Evolutionary conservation across 2,888 invertebrate species (phyloP).

Genomic region (Liposcelis brunnea): DNA sequence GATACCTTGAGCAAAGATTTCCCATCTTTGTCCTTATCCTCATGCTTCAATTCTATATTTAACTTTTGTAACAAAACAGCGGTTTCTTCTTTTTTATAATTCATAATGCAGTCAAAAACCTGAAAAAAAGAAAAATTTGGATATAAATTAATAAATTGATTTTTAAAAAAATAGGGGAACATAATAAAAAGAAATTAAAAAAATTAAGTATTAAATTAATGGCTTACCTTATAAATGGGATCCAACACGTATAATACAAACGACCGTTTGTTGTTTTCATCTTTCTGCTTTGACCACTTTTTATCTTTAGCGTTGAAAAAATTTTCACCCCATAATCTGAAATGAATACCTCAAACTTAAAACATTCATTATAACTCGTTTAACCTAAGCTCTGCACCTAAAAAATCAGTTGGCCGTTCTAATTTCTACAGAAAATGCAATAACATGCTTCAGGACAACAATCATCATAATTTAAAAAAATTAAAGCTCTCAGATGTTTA

Average conservation of each 20-base stretch:
- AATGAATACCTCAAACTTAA: slow-evolving; percentile 11
- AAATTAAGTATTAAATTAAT: slow-evolving; percentile 9
- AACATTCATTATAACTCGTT: background rate
- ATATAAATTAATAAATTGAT: too few relatives aligned
- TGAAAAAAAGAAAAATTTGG: slow-evolving; percentile 20
- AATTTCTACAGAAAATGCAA: slow-evolving; percentile 10
- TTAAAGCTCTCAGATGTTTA: too few relatives aligned
- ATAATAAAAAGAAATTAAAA: slow-evolving; percentile 11
- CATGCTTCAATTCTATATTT: slow-evolving; percentile 77
- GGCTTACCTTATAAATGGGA: slow-evolving; percentile 89
- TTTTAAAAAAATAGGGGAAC: background rate
- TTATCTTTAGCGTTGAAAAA: slow-evolving; percentile 95
- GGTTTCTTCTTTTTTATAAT: slow-evolving; percentile 89
- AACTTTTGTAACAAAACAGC: slow-evolving; percentile 76
- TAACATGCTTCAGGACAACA: slow-evolving; percentile 15
- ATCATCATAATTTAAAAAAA: background rate
- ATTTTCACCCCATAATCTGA: slow-evolving; percentile 89
- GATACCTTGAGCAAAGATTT: slow-evolving; percentile 83
- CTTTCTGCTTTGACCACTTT: slow-evolving; percentile 94
- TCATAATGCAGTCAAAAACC: slow-evolving; percentile 72
- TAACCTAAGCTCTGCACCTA: too few relatives aligned
- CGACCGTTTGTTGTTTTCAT: slow-evolving; percentile 82
- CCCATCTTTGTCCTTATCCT: slow-evolving; percentile 93
- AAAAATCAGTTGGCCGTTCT: slow-evolving; percentile 7
- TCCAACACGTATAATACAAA: slow-evolving; percentile 98